Evolutionary conservation across 1,140 invertebrate genomes (phyloP).

Genomic region (Chelonus insularis): DNA sequence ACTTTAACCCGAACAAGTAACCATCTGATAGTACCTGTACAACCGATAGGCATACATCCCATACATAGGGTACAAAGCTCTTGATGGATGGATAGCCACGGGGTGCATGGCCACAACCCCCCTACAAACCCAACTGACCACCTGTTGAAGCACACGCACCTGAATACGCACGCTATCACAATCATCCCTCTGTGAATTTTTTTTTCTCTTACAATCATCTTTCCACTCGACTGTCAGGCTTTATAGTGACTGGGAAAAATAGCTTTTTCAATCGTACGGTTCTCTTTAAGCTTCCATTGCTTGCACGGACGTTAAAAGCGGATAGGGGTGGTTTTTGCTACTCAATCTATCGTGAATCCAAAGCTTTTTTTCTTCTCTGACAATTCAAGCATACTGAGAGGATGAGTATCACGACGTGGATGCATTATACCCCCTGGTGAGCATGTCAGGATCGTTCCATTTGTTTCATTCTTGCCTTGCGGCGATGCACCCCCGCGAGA

Average conservation of each 20-base stretch:
- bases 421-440: constrained; percentile 10
- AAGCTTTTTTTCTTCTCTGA: background rate
- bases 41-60: constrained; percentile 41
- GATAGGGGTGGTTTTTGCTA: too few relatives aligned
- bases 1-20: constrained; percentile 39
- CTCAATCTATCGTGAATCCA: background rate
- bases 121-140: constrained; percentile 51
- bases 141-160: constrained; percentile 56
- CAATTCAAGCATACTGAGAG: background rate
- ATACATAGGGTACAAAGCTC: constrained; percentile 47
- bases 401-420: background rate
- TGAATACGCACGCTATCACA: constrained; percentile 49
- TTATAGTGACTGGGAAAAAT: too few relatives aligned
- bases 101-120: constrained; percentile 43
- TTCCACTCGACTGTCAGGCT: background rate
- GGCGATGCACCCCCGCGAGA: constrained; percentile 6
- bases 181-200: constrained; percentile 35
- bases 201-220: background rate
- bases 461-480: constrained; percentile 11
- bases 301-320: too few relatives aligned
- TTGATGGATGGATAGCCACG: constrained; percentile 57
- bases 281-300: too few relatives aligned
- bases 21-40: constrained; percentile 35
- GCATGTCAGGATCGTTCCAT: constrained; percentile 11
- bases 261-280: too few relatives aligned